Evolutionary conservation across 37 sponge, comb jelly and placozoan genomes (phyloP).

Genomic region (Aphrocallistes beatrix): DNA sequence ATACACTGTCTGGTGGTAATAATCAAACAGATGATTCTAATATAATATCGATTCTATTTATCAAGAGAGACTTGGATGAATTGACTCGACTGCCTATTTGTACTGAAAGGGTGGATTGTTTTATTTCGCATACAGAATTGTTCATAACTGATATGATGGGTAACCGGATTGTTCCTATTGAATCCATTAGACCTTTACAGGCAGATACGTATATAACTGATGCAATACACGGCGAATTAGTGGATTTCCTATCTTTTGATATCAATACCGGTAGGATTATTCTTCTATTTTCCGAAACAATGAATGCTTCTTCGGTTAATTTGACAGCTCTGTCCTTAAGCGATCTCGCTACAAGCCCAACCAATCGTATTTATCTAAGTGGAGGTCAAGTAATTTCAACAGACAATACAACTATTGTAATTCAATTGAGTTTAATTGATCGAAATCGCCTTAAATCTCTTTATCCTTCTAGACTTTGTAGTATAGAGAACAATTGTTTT

Average conservation of each 20-base stretch:
- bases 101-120: slow-evolving; percentile 37
- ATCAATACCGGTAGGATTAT: slow-evolving; percentile 49
- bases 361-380: slow-evolving; percentile 33
- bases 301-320: slow-evolving; percentile 48
- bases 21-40: neutral
- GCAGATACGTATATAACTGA: slow-evolving; percentile 38
- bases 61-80: slow-evolving; percentile 51
- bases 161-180: slow-evolving; percentile 42
- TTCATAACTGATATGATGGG: slow-evolving; percentile 53
- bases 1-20: slow-evolving; percentile 57
- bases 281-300: slow-evolving; percentile 57
- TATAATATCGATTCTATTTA: slow-evolving; percentile 33
- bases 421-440: slow-evolving; percentile 46
- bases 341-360: slow-evolving; percentile 20
- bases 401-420: slow-evolving; percentile 42
- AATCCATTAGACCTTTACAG: neutral
- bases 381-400: slow-evolving; percentile 47
- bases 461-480: slow-evolving; percentile 29
- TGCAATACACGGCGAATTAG: slow-evolving; percentile 33
- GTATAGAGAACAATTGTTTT: slow-evolving; percentile 39
- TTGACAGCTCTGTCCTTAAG: slow-evolving; percentile 45
- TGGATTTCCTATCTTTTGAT: slow-evolving; percentile 48
- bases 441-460: slow-evolving; percentile 45
- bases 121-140: slow-evolving; percentile 19
- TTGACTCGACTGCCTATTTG: slow-evolving; percentile 52